Conservation (phyloP, 2,888 invertebrate species). For the Blastobasis adustella region DNA sequence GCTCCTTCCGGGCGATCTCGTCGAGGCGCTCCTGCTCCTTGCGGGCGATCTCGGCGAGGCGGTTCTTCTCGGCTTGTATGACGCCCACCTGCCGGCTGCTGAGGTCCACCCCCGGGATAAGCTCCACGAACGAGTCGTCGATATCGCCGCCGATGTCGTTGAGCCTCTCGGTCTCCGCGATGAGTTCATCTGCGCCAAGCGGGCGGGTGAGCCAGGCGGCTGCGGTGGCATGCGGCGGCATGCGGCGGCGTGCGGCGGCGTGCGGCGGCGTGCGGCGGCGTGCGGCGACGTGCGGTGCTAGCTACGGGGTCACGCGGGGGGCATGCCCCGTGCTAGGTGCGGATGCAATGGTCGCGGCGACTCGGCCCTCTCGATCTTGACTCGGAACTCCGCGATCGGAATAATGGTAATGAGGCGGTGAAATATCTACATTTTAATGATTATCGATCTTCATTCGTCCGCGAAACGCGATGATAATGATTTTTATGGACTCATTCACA, state of each 20-base stretch:
- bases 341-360: slow-evolving; percentile 9
- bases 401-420: no score
- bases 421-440: no score
- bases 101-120: slow-evolving; percentile 76
- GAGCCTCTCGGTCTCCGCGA: slow-evolving; percentile 92
- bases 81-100: slow-evolving; percentile 44
- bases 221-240: slow-evolving; percentile 24
- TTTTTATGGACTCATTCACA: slow-evolving; percentile 4
- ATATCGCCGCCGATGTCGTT: slow-evolving; percentile 94
- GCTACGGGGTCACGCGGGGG: slow-evolving; percentile 26
- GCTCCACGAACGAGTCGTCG: slow-evolving; percentile 94
- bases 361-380: no score
- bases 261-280: slow-evolving; percentile 8
- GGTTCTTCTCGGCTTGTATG: slow-evolving; percentile 42
- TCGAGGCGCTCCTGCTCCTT: slow-evolving; percentile 37
- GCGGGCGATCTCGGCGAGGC: slow-evolving; percentile 35
- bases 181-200: slow-evolving; percentile 84
- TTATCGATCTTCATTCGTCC: no score
- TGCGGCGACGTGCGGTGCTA: slow-evolving; percentile 8
- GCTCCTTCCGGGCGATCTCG: slow-evolving; percentile 7
- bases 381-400: no score
- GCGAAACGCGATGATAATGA: no score
- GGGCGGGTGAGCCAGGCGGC: slow-evolving; percentile 23
- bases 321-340: slow-evolving; percentile 51
- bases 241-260: slow-evolving; percentile 6